phyloP scores from a whole-genome alignment of 2,888 invertebrate species.

The Dryobota labecula region DNA sequence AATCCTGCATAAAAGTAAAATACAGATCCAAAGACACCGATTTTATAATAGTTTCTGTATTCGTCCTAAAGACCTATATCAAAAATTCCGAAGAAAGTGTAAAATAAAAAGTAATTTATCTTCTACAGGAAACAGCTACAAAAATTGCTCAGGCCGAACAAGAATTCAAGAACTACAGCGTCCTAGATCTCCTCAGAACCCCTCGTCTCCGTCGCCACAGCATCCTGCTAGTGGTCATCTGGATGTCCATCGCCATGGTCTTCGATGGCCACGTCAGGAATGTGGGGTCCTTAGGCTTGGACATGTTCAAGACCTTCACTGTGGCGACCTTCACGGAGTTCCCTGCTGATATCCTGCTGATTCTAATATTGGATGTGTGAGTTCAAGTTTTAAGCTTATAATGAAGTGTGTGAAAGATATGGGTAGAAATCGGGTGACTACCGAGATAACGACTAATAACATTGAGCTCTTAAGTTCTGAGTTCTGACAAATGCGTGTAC shows the following conservation, averaged over 20 bases:
- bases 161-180: constrained; percentile 93
- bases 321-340: constrained; percentile 95
- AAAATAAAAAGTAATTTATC: too few species aligned
- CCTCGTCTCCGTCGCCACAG: constrained; percentile 94
- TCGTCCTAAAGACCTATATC: too few species aligned
- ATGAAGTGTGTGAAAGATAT: too few species aligned
- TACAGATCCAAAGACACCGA: too few species aligned
- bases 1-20: too few species aligned
- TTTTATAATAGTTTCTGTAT: too few species aligned
- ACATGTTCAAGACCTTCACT: constrained; percentile 95
- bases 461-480: too few species aligned
- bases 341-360: constrained; percentile 95
- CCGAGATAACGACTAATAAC: too few species aligned
- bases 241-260: constrained; percentile 96
- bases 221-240: constrained; percentile 94
- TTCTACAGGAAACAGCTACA: constrained; percentile 92
- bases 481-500: too few species aligned
- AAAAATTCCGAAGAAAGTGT: too few species aligned
- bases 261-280: constrained; percentile 97
- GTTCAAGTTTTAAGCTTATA: too few species aligned
- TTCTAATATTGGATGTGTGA: constrained; percentile 92
- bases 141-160: constrained; percentile 93
- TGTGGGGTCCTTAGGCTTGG: constrained; percentile 94
- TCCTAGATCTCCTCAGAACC: constrained; percentile 94
- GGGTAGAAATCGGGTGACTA: too few species aligned